phyloP scores from a whole-genome alignment of 2,797 vertebrate genomes.

The Lithobates pipiens region DNA sequence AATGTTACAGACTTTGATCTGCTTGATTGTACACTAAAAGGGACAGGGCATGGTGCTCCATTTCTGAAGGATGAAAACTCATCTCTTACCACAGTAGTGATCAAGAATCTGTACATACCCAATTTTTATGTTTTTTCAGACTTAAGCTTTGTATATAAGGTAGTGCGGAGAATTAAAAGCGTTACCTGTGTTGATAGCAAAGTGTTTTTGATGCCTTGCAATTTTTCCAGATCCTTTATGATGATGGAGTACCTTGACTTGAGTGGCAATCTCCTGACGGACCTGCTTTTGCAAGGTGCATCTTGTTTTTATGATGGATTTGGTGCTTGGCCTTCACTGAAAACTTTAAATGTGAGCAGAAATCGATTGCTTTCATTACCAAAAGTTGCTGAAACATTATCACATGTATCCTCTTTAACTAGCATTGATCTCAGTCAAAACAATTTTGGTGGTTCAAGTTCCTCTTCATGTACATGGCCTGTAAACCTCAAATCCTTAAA shows the following conservation, averaged over 20 bases:
- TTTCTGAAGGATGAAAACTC: background rate
- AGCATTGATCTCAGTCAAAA: slow-evolving; percentile 80
- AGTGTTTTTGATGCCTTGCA: slow-evolving; percentile 77
- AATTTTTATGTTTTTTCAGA: slow-evolving; percentile 74
- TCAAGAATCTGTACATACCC: slow-evolving; percentile 67
- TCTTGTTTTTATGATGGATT: slow-evolving; percentile 65
- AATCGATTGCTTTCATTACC: slow-evolving; percentile 74
- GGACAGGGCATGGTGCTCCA: slow-evolving; percentile 62
- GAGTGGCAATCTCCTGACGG: slow-evolving; percentile 75
- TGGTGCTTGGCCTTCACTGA: slow-evolving; percentile 68
- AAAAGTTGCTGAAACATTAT: slow-evolving; percentile 44
- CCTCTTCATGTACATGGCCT: slow-evolving; percentile 75
- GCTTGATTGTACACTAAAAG: slow-evolving; percentile 67
- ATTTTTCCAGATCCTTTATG: slow-evolving; percentile 64
- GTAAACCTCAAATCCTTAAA: slow-evolving; percentile 74
- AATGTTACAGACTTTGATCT: slow-evolving; percentile 64
- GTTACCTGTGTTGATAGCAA: slow-evolving; percentile 72
- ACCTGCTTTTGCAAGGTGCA: slow-evolving; percentile 68
- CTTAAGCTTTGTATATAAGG: slow-evolving; percentile 50
- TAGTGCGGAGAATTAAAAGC: slow-evolving; percentile 65
- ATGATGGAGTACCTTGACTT: slow-evolving; percentile 79
- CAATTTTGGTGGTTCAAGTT: slow-evolving; percentile 69
- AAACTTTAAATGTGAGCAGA: slow-evolving; percentile 78
- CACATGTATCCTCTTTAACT: slow-evolving; percentile 66
- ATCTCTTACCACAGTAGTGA: slow-evolving; percentile 59